Evolutionary conservation across 1,140 invertebrate genomes (phyloP), one percentile per base, ranked within the genome.

Genomic region (Solen grandis): DNA sequence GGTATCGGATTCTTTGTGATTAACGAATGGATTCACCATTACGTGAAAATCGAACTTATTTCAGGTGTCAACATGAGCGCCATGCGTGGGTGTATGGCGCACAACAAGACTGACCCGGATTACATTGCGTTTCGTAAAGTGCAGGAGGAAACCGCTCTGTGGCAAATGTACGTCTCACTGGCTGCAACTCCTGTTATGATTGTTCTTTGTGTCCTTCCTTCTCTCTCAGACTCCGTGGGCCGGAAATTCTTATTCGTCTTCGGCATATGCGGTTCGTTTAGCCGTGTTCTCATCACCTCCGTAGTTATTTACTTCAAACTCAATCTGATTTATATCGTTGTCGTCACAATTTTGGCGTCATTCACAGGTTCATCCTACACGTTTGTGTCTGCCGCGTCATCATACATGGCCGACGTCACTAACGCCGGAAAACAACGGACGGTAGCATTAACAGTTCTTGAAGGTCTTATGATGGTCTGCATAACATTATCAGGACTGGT

Each of bases 371-470:
- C 52, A 5, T 62, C 50, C 27, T 69, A 22, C n/a, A 41, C 33
- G 25, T 29, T 70, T 5, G 19, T 22, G 0, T 55, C 77, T 13
- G 77, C 16, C 10, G 5, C 31, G 4, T 70, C 65, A 5, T 62
- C 77, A 14, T 80, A 72, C 25, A 38, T 80, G 8, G 66, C 77
- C 27, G 77, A 80, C 41, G 60, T 80, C 16, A 80, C 77, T n/a
- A 19, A 3, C 1, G 25, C 55, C 0, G 77, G 77, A 1, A 41
- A 27, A 27, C 35, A 69, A 1, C 57, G 77, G 13, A 54, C 77
- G 22, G 16, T 72, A 4, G 77, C 55, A 25, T 31, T 80, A 0
- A 62, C 46, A n/a, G 22, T 22, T 27, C 5, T 31, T 1, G 68
- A 80, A 25, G 38, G 35, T 2, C 5, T 50, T 5, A 19, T 54